Percentiles rank a stretch among this genome's conserved stretches.
These are phyloP conservation scores for Gopherus flavomarginatus DNA, from an alignment of 2,113 vertebrate species.

Conservation along the genomic window DNA sequence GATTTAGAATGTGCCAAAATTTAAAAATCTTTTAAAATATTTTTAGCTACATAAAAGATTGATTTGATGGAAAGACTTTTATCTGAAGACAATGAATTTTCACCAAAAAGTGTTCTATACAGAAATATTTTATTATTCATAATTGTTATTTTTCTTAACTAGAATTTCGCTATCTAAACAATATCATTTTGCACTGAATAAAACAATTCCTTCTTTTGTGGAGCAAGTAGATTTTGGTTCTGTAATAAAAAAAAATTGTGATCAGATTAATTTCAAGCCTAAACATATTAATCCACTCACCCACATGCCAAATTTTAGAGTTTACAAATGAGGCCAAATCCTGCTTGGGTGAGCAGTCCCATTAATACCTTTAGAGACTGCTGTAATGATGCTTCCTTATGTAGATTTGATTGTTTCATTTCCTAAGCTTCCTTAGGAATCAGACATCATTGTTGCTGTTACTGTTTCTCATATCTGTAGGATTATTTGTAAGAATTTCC, in stretches of 20 bases:
- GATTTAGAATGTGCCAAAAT: conserved; percentile 17
- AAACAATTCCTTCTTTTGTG: neutral
- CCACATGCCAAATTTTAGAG: neutral
- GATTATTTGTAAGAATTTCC: neutral
- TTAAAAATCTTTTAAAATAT: conserved; percentile 32
- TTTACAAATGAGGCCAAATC: neutral
- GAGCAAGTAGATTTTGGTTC: neutral
- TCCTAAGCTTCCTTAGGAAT: neutral
- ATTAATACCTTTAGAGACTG: neutral
- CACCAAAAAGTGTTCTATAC: neutral
- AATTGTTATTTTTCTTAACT: neutral
- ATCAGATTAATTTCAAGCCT: neutral
- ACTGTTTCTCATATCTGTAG: neutral
- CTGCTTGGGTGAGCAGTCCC: accelerated
- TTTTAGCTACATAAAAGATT: neutral
- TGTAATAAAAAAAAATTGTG: neutral
- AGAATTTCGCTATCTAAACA: neutral
- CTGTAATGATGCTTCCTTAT: accelerated
- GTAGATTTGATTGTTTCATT: neutral
- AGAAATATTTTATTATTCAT: neutral
- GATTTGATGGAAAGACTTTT: neutral
- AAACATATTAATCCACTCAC: neutral
- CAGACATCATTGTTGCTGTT: neutral
- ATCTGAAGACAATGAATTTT: neutral
- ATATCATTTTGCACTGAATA: neutral